Conservation (phyloP, 1,140 invertebrate genomes). For the Bombus confusus region DNA sequence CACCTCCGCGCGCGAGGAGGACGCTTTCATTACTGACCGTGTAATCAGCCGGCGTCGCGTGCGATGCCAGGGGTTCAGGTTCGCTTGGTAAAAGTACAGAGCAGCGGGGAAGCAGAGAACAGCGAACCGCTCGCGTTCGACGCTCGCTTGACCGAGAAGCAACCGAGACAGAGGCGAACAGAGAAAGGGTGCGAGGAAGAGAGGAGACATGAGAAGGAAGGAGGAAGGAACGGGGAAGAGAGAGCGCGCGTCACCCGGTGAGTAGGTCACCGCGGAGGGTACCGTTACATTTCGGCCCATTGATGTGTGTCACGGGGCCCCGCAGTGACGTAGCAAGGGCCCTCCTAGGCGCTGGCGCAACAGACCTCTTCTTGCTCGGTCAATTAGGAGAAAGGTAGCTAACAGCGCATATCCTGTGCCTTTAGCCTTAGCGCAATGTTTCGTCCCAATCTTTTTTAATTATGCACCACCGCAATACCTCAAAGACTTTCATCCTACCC, state of each 20-base stretch:
- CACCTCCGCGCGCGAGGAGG: slow-evolving; percentile 63
- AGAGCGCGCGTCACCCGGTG: slow-evolving; percentile 41
- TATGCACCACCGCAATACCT: no score
- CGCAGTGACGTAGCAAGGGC: slow-evolving; percentile 62
- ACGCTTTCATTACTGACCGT: slow-evolving; percentile 75
- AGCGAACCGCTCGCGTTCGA: slow-evolving; percentile 15
- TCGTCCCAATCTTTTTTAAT: no score
- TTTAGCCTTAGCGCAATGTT: no score
- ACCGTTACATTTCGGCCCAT: slow-evolving; percentile 74
- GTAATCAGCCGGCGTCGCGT: slow-evolving; percentile 66
- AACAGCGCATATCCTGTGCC: background rate
- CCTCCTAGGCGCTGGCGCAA: slow-evolving; percentile 8
- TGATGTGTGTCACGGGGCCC: slow-evolving; percentile 77
- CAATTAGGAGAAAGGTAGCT: slow-evolving; percentile 35
- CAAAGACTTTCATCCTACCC: no score
- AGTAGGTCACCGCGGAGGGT: slow-evolving; percentile 72
- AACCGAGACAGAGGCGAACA: slow-evolving; percentile 1
- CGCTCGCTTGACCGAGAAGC: slow-evolving; percentile 44
- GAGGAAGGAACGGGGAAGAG: slow-evolving; percentile 45
- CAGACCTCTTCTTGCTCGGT: background rate
- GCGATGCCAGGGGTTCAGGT: slow-evolving; percentile 46
- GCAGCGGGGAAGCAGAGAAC: background rate
- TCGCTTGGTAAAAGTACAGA: slow-evolving; percentile 64
- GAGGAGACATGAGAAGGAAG: background rate
- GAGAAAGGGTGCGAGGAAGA: background rate